These are phyloP conservation scores for Parauchenoglanis punctatus DNA, from an alignment of 2,797 vertebrate species.

Conservation along the genomic window DNA sequence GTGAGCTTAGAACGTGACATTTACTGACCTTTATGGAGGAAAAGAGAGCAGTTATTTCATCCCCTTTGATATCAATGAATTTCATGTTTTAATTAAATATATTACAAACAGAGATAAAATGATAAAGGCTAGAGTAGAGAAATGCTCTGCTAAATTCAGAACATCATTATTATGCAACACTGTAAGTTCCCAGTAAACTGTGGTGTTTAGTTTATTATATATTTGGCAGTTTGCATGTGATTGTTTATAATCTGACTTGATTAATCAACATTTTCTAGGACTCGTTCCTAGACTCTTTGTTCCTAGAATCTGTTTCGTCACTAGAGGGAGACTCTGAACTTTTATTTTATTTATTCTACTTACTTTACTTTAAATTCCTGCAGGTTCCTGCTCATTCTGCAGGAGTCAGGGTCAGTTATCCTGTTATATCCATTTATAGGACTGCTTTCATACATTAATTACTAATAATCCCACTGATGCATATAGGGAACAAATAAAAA, in stretches of 20 bases:
- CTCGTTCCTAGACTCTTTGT: too few species aligned
- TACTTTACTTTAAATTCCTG: neutral
- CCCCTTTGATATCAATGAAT: neutral
- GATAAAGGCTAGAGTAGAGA: neutral
- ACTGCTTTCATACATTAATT: neutral
- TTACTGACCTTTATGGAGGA: constrained; percentile 43
- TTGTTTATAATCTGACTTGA: too few species aligned
- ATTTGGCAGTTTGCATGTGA: too few species aligned
- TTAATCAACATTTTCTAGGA: too few species aligned
- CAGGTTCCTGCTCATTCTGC: neutral
- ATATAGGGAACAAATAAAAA: neutral
- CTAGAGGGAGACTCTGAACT: neutral
- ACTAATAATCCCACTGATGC: neutral
- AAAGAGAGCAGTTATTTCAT: constrained; percentile 12
- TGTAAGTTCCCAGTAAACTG: neutral
- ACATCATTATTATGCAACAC: neutral
- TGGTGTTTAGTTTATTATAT: neutral
- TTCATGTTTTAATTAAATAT: constrained; percentile 39
- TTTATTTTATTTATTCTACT: neutral
- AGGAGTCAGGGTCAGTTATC: neutral
- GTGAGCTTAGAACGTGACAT: constrained; percentile 3
- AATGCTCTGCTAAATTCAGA: neutral
- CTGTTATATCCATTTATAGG: neutral
- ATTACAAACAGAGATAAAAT: constrained; percentile 8
- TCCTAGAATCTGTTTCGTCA: neutral